A percentile compares a stretch with the other conserved stretches of the same genome.
These are phyloP conservation scores for Misgurnus mizolepis DNA, from an alignment of 2,113 vertebrate species.

Conservation along the genomic window DNA sequence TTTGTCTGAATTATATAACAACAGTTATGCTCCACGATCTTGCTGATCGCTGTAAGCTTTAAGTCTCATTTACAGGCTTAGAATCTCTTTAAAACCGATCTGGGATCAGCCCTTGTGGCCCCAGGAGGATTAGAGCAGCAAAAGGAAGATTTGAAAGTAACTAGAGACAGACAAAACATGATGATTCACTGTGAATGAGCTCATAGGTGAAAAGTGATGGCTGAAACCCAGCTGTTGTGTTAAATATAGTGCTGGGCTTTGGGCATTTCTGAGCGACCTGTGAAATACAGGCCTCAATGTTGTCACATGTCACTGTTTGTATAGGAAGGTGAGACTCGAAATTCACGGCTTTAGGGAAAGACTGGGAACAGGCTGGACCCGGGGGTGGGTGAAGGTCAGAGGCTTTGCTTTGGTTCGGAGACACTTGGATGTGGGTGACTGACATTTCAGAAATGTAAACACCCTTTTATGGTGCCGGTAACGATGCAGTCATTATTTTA, in stretches of 20 bases:
- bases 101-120: constrained; percentile 18
- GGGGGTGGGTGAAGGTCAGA: constrained; percentile 15
- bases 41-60: constrained; percentile 20
- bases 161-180: constrained; percentile 40
- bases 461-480: not conserved
- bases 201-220: constrained; percentile 10
- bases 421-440: constrained; percentile 36
- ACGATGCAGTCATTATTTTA: constrained; percentile 8
- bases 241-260: constrained; percentile 24
- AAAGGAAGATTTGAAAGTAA: constrained; percentile 35
- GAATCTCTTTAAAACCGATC: constrained; percentile 36
- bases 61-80: constrained; percentile 37
- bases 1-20: constrained; percentile 12
- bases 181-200: constrained; percentile 14
- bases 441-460: constrained; percentile 34
- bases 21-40: constrained; percentile 27
- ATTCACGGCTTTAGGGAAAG: constrained; percentile 17
- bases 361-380: not conserved
- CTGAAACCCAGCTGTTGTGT: constrained; percentile 23
- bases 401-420: constrained; percentile 41
- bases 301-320: constrained; percentile 42
- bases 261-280: constrained; percentile 1
- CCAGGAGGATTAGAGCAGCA: constrained; percentile 28
- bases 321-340: constrained; percentile 47
- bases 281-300: constrained; percentile 28